Percentiles rank a stretch among this genome's conserved stretches.
Conservation (phyloP, 2,888 invertebrate species). For the Cheilosia urbana region DNA sequence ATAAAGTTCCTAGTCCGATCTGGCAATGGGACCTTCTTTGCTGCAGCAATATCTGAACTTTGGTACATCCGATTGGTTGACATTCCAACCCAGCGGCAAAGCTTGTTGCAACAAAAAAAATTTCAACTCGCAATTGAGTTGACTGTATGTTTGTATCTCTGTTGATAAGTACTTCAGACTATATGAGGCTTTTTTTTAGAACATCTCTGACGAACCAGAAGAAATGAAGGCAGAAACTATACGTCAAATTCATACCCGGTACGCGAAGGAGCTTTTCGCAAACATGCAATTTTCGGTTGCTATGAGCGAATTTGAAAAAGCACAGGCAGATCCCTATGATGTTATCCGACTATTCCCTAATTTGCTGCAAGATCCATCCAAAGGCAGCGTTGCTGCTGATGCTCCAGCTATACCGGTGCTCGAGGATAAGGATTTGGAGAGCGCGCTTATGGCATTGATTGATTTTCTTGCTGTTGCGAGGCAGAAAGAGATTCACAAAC, state of each 20-base stretch:
- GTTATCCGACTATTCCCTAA: constrained; percentile 98
- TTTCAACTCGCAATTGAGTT: constrained; percentile 96
- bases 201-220: constrained; percentile 91
- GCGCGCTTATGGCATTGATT: constrained; percentile 93
- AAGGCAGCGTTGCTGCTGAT: constrained; percentile 51
- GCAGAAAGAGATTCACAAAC: constrained; percentile 83
- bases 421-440: constrained; percentile 93
- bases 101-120: constrained; percentile 93
- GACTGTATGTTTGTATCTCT: constrained; percentile 87
- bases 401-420: constrained; percentile 83
- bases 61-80: constrained; percentile 94
- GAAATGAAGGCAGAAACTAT: constrained; percentile 92
- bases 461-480: constrained; percentile 94
- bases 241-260: constrained; percentile 94
- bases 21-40: constrained; percentile 91
- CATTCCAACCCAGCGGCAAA: constrained; percentile 92
- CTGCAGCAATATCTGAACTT: constrained; percentile 93
- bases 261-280: constrained; percentile 95
- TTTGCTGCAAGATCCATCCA: constrained; percentile 85
- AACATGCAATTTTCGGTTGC: constrained; percentile 94
- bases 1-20: constrained; percentile 90
- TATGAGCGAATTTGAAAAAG: constrained; percentile 94
- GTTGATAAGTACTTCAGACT: not conserved
- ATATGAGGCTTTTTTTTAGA: constrained; percentile 85
- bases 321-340: constrained; percentile 96